These are phyloP conservation scores for Pentalonia nigronervosa DNA, from an alignment of 1,140 invertebrate genomes.

Conservation along the genomic window DNA sequence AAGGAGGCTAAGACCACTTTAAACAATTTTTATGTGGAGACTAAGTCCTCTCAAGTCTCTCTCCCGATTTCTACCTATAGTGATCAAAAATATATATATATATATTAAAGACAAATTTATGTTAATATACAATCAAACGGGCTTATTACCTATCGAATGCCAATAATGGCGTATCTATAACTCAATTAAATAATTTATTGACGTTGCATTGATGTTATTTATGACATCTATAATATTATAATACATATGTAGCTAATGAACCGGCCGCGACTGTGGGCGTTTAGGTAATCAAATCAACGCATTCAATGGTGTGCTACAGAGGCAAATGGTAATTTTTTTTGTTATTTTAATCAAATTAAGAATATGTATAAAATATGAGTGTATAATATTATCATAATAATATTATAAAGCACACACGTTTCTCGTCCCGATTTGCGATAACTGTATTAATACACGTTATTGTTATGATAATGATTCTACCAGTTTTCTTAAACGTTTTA, in stretches of 20 bases:
- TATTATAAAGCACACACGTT: not conserved
- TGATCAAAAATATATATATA: no score
- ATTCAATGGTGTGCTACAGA: not conserved
- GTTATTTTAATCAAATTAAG: not conserved
- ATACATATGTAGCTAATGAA: not conserved
- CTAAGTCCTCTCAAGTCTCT: not conserved
- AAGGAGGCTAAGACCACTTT: not conserved
- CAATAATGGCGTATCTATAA: no score
- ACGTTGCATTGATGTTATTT: not conserved
- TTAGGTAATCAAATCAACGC: not conserved
- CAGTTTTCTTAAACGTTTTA: not conserved
- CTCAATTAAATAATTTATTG: not conserved
- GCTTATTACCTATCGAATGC: not conserved
- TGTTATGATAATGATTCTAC: not conserved
- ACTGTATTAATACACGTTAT: not conserved
- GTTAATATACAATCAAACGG: not conserved
- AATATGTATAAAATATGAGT: not conserved
- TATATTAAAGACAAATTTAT: not conserved
- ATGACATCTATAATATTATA: not conserved
- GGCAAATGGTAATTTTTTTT: not conserved
- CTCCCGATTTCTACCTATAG: not conserved
- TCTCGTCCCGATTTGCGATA: not conserved
- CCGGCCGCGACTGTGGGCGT: not conserved
- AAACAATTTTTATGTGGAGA: not conserved
- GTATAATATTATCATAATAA: not conserved